Evolutionary conservation across 2,113 vertebrate species (phyloP), one percentile per base, ranked within the genome.

Genomic region (Todiramphus chloris): DNA sequence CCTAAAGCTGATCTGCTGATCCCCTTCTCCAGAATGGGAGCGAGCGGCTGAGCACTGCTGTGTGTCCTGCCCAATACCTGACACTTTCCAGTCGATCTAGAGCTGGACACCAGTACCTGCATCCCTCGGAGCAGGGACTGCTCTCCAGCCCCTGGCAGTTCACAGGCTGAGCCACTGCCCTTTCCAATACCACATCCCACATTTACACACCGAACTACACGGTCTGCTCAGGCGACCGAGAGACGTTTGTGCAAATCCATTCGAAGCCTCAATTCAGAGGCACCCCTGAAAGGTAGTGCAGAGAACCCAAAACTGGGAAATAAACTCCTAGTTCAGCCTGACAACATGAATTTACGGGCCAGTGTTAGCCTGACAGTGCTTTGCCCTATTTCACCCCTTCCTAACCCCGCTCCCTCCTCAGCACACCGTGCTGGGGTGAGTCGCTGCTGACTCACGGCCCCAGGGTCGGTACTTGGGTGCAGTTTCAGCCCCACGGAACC

Each of bases 1-100:
- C 64, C 69, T 59, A 1, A 35, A 33, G 27, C 66, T 43, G 43
- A 2, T 30, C 37, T 7, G 27, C 31, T 43, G 43, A 43, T 43
- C 43, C 43, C 43, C 3, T 43, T 43, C 8, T 9, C 24, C 0
- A 3, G n/a, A 44, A 35, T 0, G 6, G 39, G 53, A 33, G 28
- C 4, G 1, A 67, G 77, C 0, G 0, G 31, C 46, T 20, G 37
- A 53, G 79, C 5, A 3, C 51, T 16, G 2, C 79, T 16, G 25
- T 11, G 13, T 44, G 53, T 33, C 15, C 55, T 53, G 7, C 23
- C 2, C 1, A 33, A 28, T 27, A 13, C 3, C 62, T 15, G n/a
- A 41, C 48, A 5, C 50, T 23, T 64, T 3, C 31, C 62, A 15
- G 46, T 41, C 16, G 0, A 20, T 13, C 30, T 21, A 23, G 63